Conservation (phyloP, 2,888 invertebrate species). For the Sacculina carcini region DNA sequence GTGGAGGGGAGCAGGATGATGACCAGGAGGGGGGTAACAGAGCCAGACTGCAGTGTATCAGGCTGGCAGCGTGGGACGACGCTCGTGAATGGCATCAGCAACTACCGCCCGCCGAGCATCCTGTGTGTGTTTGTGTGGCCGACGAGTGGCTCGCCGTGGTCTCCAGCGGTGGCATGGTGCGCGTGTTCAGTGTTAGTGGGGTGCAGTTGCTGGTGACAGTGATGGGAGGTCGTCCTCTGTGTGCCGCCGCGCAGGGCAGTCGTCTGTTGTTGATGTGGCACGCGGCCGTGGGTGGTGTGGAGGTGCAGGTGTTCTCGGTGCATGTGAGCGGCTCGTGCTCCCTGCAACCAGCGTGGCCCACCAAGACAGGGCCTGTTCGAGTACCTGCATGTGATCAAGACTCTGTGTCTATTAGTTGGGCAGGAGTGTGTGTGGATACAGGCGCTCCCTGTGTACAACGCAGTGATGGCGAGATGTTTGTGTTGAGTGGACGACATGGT, state of each 20-base stretch:
- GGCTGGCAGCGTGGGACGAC: constrained; percentile 32
- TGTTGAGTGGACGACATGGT: constrained; percentile 35
- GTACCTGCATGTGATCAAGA: constrained; percentile 39
- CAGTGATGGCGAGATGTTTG: constrained; percentile 40
- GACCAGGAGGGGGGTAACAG: constrained; percentile 15
- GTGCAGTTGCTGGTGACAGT: constrained; percentile 52
- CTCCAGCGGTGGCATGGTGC: constrained; percentile 41
- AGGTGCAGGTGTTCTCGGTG: constrained; percentile 7
- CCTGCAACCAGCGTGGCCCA: constrained; percentile 4
- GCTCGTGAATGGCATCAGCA: constrained; percentile 65
- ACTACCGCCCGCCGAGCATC: constrained; percentile 51
- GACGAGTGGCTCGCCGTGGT: constrained; percentile 49
- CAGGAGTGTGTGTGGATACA: constrained; percentile 51
- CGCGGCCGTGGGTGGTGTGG: constrained; percentile 23
- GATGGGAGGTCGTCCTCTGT: constrained; percentile 43
- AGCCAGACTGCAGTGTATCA: constrained; percentile 40
- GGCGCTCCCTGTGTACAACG: constrained; percentile 55
- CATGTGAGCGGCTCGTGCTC: constrained; percentile 2
- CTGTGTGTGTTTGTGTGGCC: constrained; percentile 36
- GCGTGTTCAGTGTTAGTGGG: constrained; percentile 64
- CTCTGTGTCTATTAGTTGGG: constrained; percentile 41
- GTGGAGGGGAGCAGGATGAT: constrained; percentile 26
- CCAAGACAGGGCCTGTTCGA: no score
- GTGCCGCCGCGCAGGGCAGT: constrained; percentile 33
- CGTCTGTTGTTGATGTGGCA: constrained; percentile 38